Percentiles rank a stretch among this genome's conserved stretches.
phyloP scores from a whole-genome alignment of 2,113 vertebrate genomes.

The Perca flavescens region DNA sequence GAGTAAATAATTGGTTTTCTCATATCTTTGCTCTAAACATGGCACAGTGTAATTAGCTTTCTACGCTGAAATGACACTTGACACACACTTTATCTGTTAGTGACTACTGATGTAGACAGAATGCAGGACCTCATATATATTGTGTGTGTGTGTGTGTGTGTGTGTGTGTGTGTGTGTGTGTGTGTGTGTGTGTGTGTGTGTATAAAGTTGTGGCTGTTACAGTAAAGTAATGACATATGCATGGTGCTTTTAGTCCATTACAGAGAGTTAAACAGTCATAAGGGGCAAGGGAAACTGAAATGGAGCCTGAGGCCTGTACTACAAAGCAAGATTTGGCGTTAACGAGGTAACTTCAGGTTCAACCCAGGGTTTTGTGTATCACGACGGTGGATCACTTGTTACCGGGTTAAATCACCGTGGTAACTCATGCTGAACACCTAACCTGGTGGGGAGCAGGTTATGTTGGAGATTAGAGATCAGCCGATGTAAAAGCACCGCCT shows the following conservation, averaged over 20 bases:
- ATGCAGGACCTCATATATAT: slow-evolving; percentile 9
- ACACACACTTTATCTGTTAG: slow-evolving; percentile 25
- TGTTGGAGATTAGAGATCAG: too few relatives aligned
- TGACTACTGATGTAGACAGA: slow-evolving; percentile 39
- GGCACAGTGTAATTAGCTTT: slow-evolving; percentile 64
- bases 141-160: slow-evolving; percentile 5
- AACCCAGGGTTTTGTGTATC: too few relatives aligned
- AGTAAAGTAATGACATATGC: slow-evolving; percentile 8
- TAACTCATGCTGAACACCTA: too few relatives aligned
- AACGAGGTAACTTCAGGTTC: too few relatives aligned
- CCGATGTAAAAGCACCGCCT: too few relatives aligned
- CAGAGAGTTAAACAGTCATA: background rate
- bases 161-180: slow-evolving; percentile 14
- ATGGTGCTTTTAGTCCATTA: background rate
- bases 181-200: slow-evolving; percentile 5
- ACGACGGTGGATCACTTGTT: too few relatives aligned
- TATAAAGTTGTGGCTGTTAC: background rate
- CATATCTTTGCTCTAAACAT: slow-evolving; percentile 56
- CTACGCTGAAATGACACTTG: slow-evolving; percentile 48
- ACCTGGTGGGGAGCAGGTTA: too few relatives aligned
- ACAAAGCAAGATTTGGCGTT: too few relatives aligned
- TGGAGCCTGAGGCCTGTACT: too few relatives aligned
- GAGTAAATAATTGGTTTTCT: slow-evolving; percentile 74
- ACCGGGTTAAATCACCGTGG: too few relatives aligned
- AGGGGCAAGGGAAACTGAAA: background rate